Conservation (phyloP, 2,113 vertebrate genomes). For the Cololabis saira region DNA sequence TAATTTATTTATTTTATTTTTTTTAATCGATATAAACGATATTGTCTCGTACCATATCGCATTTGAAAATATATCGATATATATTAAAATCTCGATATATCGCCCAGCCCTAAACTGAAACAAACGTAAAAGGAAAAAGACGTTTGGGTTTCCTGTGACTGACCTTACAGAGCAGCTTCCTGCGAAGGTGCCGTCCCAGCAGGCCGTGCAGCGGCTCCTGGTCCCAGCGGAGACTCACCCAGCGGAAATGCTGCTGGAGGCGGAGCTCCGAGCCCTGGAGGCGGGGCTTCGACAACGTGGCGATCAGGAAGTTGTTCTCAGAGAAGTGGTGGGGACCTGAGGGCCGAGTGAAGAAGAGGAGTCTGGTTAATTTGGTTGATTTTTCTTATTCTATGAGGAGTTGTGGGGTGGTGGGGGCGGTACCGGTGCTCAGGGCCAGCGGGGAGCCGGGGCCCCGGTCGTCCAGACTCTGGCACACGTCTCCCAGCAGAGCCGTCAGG, state of each 20-base stretch:
- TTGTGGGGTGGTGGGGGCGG: no score
- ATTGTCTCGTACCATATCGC: no score
- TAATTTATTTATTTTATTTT: no score
- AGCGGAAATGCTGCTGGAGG: conserved; percentile 95
- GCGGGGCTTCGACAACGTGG: conserved; percentile 87
- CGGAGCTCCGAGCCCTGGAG: conserved; percentile 91
- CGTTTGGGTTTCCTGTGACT: no score
- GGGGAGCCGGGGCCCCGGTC: conserved; percentile 82
- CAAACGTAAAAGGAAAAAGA: no score
- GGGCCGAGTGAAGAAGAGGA: not conserved
- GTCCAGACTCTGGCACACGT: conserved; percentile 91
- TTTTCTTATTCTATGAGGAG: no score
- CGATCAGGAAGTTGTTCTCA: conserved; percentile 90
- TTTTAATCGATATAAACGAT: no score
- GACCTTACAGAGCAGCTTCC: conserved; percentile 90
- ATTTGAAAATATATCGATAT: no score
- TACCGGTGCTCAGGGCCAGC: conserved; percentile 86
- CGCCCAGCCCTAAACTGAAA: no score
- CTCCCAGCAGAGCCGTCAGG: conserved; percentile 88
- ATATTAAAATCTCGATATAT: no score
- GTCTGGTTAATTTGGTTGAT: no score
- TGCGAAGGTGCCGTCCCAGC: conserved; percentile 88
- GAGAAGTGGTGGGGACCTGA: conserved; percentile 88
- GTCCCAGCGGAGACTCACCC: conserved; percentile 95
- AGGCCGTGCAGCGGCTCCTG: conserved; percentile 90